Conservation (phyloP, 2,113 vertebrate genomes). For the Poecilia latipinna region DNA sequence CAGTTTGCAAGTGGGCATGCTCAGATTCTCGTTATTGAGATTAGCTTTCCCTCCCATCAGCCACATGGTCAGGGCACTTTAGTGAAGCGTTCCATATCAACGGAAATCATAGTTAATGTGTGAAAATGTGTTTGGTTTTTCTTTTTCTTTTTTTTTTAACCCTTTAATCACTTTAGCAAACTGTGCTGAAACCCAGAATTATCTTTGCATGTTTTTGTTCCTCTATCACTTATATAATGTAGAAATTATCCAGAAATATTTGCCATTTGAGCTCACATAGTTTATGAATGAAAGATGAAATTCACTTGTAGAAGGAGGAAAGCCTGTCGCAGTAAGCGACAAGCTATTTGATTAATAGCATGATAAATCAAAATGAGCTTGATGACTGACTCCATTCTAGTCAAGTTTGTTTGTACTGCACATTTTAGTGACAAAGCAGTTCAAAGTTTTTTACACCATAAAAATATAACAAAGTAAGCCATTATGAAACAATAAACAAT, state of each 20-base stretch:
- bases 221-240: not conserved
- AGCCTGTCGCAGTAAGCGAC: no score
- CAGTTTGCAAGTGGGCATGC: slow-evolving; percentile 49
- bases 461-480: no score
- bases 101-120: slow-evolving; percentile 64
- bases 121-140: slow-evolving; percentile 53
- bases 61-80: slow-evolving; percentile 33
- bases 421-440: no score
- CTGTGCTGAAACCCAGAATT: slow-evolving; percentile 47
- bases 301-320: no score
- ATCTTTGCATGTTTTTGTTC: slow-evolving; percentile 32
- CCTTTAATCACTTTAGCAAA: slow-evolving; percentile 41
- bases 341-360: no score
- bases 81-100: slow-evolving; percentile 60
- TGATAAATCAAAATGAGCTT: no score
- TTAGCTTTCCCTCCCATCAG: slow-evolving; percentile 65
- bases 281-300: not conserved
- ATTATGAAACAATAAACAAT: no score
- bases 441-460: no score
- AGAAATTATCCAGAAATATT: slow-evolving; percentile 1
- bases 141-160: not conserved
- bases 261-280: not conserved
- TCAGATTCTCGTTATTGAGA: slow-evolving; percentile 66
- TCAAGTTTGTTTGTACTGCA: no score
- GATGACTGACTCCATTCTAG: no score